These are phyloP conservation scores for Eciton burchellii DNA, from an alignment of 1,140 invertebrate genomes.

Conservation along the genomic window DNA sequence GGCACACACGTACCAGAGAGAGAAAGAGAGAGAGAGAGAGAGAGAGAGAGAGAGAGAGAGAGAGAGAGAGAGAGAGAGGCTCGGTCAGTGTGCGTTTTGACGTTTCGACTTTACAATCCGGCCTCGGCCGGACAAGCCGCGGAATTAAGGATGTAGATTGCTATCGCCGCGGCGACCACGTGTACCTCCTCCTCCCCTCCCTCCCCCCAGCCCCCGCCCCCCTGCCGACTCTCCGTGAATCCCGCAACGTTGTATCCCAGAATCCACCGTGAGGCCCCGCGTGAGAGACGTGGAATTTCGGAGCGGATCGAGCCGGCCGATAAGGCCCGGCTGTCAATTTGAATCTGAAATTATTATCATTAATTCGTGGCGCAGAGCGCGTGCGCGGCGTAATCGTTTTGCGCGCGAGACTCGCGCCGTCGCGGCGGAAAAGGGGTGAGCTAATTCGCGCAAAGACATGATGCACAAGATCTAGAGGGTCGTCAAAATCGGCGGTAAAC, in stretches of 20 bases:
- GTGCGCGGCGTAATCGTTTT: conserved; percentile 24
- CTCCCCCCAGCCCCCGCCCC: too few species aligned
- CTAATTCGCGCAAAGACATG: conserved; percentile 1
- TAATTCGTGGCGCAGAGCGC: conserved; percentile 48
- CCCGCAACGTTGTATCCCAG: conserved; percentile 46
- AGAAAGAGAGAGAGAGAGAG: too few species aligned
- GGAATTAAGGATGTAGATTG: conserved; percentile 79
- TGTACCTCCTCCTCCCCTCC: too few species aligned
- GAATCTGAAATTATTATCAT: conserved; percentile 66
- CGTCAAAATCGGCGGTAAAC: background rate
- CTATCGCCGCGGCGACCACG: conserved; percentile 64
- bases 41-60: too few species aligned
- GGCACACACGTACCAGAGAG: too few species aligned
- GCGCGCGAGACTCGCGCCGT: background rate
- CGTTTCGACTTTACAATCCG: conserved; percentile 77
- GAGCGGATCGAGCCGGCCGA: conserved; percentile 41
- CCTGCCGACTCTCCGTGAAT: conserved; percentile 59
- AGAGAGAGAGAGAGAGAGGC: too few species aligned
- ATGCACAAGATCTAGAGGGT: background rate
- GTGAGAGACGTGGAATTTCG: conserved; percentile 51
- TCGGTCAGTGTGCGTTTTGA: conserved; percentile 70
- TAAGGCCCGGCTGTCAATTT: conserved; percentile 63
- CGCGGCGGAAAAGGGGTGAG: background rate
- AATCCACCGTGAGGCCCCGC: conserved; percentile 59
- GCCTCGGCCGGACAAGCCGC: conserved; percentile 67